Base-by-base conservation (phyloP, 2,113 vertebrate species). In the Caracal caracal region DNA sequence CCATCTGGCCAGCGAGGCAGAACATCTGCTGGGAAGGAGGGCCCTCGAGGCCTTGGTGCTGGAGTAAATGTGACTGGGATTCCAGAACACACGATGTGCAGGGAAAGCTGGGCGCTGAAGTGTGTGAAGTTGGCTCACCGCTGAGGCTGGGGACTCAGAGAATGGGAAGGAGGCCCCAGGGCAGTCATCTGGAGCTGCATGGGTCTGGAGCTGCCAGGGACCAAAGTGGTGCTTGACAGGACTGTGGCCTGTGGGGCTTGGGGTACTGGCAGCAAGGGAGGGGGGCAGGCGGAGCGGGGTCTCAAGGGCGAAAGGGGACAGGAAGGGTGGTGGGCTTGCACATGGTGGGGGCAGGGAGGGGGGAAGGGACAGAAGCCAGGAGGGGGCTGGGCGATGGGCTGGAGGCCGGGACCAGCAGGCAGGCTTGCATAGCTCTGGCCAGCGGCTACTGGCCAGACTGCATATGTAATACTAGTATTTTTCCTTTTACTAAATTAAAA, bases 401-500 rank as follows among this genome's bases (percentile, higher is more conserved):
- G 24, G 61, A 49, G 71, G 49, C 47, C 0, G 2, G 53, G 16
- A n/a, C 43, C 7, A 22, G 63, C 3, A 0, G 24, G 28, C 33
- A 53, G 47, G 35, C n/a, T 35, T 19, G 3, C 10, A 37, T 7
- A 10, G 87, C 30, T 11, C 76, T n/a, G 53, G 43, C 15, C 53
- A 15, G 20, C 15, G 28, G 20, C 20, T 70, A 16, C 35, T 49
- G 70, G 35, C 1, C 1, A 68, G 11, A 35, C 13, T 22, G 43
- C 9, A 28, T 10, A 2, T 47, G n/a, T 66, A 47, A 82, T 26
- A 11, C 40, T n/a, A 19, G 2, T 49, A 37, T 33, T 40, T 92
- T 79, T 24, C 56, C 78, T 85, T 85, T 49, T 56, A 37, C 75
- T 79, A 89, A 71, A n/a, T 53, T 75, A 53, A 53, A 53, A 53